A percentile compares a stretch with the other conserved stretches of the same genome.
phyloP scores from a whole-genome alignment of 2,888 invertebrate species.

The Euphydryas editha region DNA sequence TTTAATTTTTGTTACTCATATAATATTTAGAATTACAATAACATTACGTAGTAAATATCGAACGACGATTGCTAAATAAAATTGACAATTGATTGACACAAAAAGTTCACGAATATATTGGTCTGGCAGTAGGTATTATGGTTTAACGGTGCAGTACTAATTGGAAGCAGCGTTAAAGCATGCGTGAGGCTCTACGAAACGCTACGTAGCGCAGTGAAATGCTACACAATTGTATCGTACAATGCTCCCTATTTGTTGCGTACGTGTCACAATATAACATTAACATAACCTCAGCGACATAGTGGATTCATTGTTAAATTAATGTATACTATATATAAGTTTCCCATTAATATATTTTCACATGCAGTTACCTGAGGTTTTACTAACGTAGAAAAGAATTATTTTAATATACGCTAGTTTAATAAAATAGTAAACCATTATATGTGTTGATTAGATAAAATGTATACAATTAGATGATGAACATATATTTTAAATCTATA shows the following conservation, averaged over 20 bases:
- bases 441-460: too few species aligned
- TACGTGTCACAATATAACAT: constrained; percentile 35
- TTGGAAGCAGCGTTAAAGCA: constrained; percentile 63
- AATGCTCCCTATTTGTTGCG: constrained; percentile 58
- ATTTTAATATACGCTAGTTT: too few species aligned
- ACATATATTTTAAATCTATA: too few species aligned
- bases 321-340: neutral
- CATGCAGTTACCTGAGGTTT: too few species aligned
- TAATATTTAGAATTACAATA: too few species aligned
- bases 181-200: constrained; percentile 47
- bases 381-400: too few species aligned
- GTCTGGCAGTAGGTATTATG: neutral
- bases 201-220: constrained; percentile 13
- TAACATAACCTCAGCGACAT: neutral
- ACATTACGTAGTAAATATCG: neutral
- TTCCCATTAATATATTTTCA: neutral
- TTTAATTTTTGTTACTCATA: too few species aligned
- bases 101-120: neutral
- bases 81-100: neutral
- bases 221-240: constrained; percentile 45
- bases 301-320: neutral
- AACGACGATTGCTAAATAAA: neutral
- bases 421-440: too few species aligned
- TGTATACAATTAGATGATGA: too few species aligned
- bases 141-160: constrained; percentile 55